Evolutionary conservation across 2,888 invertebrate species (phyloP).

Genomic region (Zhuqinia jingwanae): DNA sequence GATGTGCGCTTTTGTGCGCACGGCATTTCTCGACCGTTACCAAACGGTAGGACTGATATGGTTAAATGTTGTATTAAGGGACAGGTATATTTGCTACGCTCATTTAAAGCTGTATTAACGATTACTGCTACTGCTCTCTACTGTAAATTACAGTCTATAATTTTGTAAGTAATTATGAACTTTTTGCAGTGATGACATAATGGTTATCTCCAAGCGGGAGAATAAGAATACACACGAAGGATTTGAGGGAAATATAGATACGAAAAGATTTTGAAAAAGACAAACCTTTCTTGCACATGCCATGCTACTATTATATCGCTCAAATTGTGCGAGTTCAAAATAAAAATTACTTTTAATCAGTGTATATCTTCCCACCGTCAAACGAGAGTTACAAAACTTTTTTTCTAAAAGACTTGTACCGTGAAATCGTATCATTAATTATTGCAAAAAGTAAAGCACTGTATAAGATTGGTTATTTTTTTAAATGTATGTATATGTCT

Average conservation of each 20-base stretch:
- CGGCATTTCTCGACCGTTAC: too few relatives aligned
- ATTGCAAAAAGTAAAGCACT: too few relatives aligned
- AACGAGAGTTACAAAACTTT: not conserved
- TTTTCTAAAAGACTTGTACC: not conserved
- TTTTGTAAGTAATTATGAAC: slow-evolving; percentile 66
- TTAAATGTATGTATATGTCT: too few relatives aligned
- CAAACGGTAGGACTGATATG: too few relatives aligned
- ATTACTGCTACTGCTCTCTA: slow-evolving; percentile 30
- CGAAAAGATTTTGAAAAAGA: not conserved
- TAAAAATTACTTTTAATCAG: slow-evolving; percentile 7
- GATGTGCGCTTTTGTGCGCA: not conserved
- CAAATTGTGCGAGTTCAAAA: not conserved
- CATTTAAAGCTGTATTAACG: not conserved
- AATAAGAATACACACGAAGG: not conserved
- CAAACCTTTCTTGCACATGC: not conserved
- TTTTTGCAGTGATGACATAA: slow-evolving; percentile 26
- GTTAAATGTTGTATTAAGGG: not conserved
- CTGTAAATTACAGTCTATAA: slow-evolving; percentile 57
- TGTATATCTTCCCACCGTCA: slow-evolving; percentile 14
- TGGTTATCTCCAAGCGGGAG: not conserved
- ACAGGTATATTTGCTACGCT: too few relatives aligned
- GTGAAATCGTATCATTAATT: too few relatives aligned
- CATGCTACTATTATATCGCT: not conserved
- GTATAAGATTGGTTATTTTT: too few relatives aligned
- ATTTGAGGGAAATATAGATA: slow-evolving; percentile 6